phyloP scores from a whole-genome alignment of 2,888 invertebrate genomes.

The Nemotelus nigrinus region DNA sequence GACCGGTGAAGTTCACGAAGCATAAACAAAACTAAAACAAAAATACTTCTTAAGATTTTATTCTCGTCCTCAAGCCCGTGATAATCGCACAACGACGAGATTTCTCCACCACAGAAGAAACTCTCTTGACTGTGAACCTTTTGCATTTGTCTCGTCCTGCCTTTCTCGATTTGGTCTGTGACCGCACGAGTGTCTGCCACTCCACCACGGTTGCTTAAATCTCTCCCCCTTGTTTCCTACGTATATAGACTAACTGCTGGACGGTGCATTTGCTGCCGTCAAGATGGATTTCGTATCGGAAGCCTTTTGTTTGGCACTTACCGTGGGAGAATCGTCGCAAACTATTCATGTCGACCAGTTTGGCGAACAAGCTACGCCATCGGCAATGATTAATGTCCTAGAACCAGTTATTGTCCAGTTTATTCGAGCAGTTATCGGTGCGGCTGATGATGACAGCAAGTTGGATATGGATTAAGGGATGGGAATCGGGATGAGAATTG shows the following conservation, averaged over 20 bases:
- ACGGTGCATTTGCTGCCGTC: background rate
- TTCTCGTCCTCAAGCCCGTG: background rate
- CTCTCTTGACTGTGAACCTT: background rate
- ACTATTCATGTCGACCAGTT: conserved; percentile 39
- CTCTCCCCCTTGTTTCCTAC: background rate
- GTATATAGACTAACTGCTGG: too few relatives aligned
- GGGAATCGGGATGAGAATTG: background rate
- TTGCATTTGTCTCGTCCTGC: background rate
- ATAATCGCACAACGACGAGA: background rate
- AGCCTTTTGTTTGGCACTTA: conserved; percentile 45
- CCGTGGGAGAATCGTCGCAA: conserved; percentile 43
- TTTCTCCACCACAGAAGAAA: background rate
- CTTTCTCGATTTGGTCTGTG: background rate
- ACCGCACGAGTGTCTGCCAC: background rate
- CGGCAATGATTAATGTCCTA: conserved; percentile 43
- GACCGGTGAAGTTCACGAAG: background rate
- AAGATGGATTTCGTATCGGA: conserved; percentile 40
- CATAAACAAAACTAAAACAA: background rate
- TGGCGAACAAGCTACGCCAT: conserved; percentile 22
- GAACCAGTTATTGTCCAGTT: conserved; percentile 42
- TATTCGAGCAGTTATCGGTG: conserved; percentile 26
- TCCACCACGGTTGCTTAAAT: background rate
- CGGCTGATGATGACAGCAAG: conserved; percentile 12
- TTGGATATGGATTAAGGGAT: conserved; percentile 8
- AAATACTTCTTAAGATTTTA: background rate